Percentiles rank a stretch among this genome's conserved stretches.
Evolutionary conservation across 2,888 invertebrate genomes (phyloP).

Genomic region (Cheilosia pagana): DNA sequence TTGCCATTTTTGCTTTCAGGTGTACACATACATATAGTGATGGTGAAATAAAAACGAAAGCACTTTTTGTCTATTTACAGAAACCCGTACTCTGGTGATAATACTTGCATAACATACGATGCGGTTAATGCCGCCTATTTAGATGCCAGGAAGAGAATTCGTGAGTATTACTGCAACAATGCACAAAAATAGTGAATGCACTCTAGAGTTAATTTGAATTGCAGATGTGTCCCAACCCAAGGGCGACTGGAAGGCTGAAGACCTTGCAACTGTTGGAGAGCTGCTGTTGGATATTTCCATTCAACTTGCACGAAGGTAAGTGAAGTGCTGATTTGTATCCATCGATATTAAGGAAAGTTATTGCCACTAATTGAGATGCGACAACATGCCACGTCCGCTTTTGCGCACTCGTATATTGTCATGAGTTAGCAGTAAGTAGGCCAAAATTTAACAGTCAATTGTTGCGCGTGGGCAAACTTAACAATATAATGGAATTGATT

Average conservation of each 20-base stretch:
- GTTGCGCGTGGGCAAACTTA: conserved; percentile 26
- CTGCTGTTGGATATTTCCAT: conserved; percentile 93
- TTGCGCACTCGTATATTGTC: background rate
- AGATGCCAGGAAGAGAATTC: conserved; percentile 93
- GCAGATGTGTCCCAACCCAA: conserved; percentile 92
- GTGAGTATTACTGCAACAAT: conserved; percentile 86
- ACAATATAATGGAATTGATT: background rate
- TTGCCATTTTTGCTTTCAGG: background rate
- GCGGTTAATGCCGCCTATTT: conserved; percentile 94
- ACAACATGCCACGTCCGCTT: conserved; percentile 10
- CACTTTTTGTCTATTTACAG: conserved; percentile 77
- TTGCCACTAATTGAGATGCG: conserved; percentile 36
- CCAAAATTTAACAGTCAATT: conserved; percentile 9
- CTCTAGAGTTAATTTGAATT: conserved; percentile 24
- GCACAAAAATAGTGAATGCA: conserved; percentile 17
- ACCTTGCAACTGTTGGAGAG: conserved; percentile 94
- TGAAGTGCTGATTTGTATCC: conserved; percentile 75
- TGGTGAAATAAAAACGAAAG: background rate
- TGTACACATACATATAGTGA: no score
- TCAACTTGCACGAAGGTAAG: conserved; percentile 92
- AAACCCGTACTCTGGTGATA: conserved; percentile 85
- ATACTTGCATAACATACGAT: conserved; percentile 94
- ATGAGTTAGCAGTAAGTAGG: conserved; percentile 5
- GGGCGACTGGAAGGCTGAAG: conserved; percentile 92
- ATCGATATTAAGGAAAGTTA: conserved; percentile 26